phyloP scores from a whole-genome alignment of 37 sponge, comb jelly and placozoan genomes.

The Oopsacas minuta region DNA sequence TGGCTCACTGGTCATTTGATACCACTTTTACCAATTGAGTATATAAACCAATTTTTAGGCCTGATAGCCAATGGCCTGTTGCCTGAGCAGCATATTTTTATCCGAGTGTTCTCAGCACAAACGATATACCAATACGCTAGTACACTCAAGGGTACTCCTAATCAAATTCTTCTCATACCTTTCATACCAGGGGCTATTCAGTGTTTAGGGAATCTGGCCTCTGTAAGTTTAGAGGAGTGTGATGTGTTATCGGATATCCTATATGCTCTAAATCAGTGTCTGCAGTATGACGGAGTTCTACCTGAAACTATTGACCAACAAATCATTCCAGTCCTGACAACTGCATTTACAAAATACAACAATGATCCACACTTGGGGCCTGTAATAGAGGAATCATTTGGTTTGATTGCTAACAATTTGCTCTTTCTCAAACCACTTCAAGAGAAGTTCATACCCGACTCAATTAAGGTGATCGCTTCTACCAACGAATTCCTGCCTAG shows the following conservation, averaged over 20 bases:
- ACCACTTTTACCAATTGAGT: slow-evolving; percentile 23
- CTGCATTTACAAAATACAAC: background rate
- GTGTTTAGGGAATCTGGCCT: background rate
- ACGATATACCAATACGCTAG: slow-evolving; percentile 31
- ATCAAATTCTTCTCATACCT: background rate
- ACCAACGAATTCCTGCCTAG: background rate
- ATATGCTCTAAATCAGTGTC: background rate
- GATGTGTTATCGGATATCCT: background rate
- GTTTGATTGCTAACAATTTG: background rate
- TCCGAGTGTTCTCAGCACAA: slow-evolving; percentile 47
- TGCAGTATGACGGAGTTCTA: background rate
- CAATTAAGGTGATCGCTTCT: background rate
- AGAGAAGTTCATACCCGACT: background rate
- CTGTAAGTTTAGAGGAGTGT: background rate
- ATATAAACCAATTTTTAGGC: slow-evolving; percentile 27
- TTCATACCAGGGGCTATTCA: background rate
- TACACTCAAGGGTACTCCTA: background rate
- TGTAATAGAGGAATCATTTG: background rate
- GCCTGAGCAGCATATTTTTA: slow-evolving; percentile 28
- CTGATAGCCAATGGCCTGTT: slow-evolving; percentile 26
- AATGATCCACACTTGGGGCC: slow-evolving; percentile 13
- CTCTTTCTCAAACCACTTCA: background rate
- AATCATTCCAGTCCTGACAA: background rate
- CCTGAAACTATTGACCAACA: background rate
- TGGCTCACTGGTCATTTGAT: slow-evolving; percentile 49